Evolutionary conservation across 2,888 invertebrate genomes (phyloP).

Genomic region (Euproctis similis): DNA sequence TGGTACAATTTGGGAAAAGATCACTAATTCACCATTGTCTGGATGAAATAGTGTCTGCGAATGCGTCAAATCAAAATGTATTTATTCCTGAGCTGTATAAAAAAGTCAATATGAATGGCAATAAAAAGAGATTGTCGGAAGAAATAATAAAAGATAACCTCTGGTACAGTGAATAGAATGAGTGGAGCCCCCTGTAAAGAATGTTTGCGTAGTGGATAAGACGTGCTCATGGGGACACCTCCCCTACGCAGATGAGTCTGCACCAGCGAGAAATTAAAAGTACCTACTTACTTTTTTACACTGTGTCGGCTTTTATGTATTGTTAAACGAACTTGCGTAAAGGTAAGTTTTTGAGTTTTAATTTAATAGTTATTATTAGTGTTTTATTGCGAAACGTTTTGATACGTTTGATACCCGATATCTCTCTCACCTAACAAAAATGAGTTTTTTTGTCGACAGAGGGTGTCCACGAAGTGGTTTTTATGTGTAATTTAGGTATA

Average conservation of each 20-base stretch:
- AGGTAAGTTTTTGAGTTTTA: too few relatives aligned
- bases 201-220: conserved; percentile 74
- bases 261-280: conserved; percentile 58
- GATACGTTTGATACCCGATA: too few relatives aligned
- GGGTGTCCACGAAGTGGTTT: too few relatives aligned
- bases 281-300: conserved; percentile 44
- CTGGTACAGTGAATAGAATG: conserved; percentile 66
- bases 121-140: conserved; percentile 65
- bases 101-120: conserved; percentile 75
- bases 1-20: too few relatives aligned
- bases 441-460: too few relatives aligned
- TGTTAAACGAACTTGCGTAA: too few relatives aligned
- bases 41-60: conserved; percentile 54
- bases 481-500: too few relatives aligned
- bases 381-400: too few relatives aligned
- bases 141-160: conserved; percentile 75
- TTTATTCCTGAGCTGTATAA: conserved; percentile 71
- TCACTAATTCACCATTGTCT: conserved; percentile 61
- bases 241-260: conserved; percentile 43
- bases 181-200: conserved; percentile 69
- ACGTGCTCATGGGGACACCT: conserved; percentile 67
- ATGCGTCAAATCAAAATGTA: conserved; percentile 73
- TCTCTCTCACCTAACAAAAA: too few relatives aligned
- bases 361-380: too few relatives aligned
- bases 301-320: conserved; percentile 39